phyloP scores from a whole-genome alignment of 1,140 invertebrate species.

The Theocolax elegans region DNA sequence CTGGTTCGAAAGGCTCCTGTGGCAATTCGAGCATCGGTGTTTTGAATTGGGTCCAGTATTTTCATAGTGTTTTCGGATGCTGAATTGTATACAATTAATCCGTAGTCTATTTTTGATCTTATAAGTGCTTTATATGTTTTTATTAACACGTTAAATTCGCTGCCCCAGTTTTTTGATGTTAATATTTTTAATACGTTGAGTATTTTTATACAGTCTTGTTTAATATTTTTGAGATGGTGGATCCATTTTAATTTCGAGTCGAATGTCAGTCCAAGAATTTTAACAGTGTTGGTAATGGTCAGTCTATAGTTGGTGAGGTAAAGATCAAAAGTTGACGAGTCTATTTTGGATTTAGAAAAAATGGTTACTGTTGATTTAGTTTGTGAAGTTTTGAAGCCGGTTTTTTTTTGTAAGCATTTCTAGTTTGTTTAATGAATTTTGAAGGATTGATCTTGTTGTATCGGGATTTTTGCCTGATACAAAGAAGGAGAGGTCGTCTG shows the following conservation, averaged over 20 bases:
- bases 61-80: too few relatives aligned
- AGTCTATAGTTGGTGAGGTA: neutral
- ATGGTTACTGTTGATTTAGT: slow-evolving; percentile 38
- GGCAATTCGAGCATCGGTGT: too few relatives aligned
- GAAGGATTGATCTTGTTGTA: slow-evolving; percentile 16
- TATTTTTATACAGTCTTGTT: too few relatives aligned
- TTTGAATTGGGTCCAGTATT: too few relatives aligned
- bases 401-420: slow-evolving; percentile 12
- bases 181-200: slow-evolving; percentile 14
- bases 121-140: slow-evolving; percentile 1
- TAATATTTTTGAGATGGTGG: slow-evolving; percentile 1
- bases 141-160: neutral
- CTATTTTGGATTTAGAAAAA: slow-evolving; percentile 23
- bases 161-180: slow-evolving; percentile 24
- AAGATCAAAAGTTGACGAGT: neutral
- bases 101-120: neutral
- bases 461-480: slow-evolving; percentile 16
- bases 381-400: slow-evolving; percentile 41
- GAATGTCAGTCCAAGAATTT: slow-evolving; percentile 44
- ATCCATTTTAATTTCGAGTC: slow-evolving; percentile 41
- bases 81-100: neutral
- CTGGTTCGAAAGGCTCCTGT: too few relatives aligned
- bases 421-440: slow-evolving; percentile 17
- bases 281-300: slow-evolving; percentile 20
- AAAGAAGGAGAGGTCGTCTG: slow-evolving; percentile 35